A percentile compares a stretch with the other conserved stretches of the same genome.
Evolutionary conservation across 2,113 vertebrate genomes (phyloP).

Genomic region (Cyprinodon brontotheroides): DNA sequence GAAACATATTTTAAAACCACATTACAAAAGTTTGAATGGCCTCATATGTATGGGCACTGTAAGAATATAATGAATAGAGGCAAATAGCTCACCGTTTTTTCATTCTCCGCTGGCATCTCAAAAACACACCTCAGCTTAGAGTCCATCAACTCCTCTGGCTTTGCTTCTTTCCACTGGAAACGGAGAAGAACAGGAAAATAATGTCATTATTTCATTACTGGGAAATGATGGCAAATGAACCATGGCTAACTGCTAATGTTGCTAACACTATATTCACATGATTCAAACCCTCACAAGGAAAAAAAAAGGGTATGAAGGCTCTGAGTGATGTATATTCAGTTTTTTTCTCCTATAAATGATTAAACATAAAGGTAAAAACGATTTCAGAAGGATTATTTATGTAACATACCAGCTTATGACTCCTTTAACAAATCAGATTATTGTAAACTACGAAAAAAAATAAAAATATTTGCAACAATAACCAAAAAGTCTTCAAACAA

Average conservation of each 20-base stretch:
- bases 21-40: background rate
- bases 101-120: slow-evolving; percentile 93
- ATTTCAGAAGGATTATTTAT: too few species aligned
- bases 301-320: too few species aligned
- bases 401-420: too few species aligned
- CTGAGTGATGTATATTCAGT: too few species aligned
- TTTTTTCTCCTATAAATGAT: too few species aligned
- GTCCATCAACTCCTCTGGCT: slow-evolving; percentile 98
- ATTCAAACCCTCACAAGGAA: too few species aligned
- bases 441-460: too few species aligned
- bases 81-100: slow-evolving; percentile 87
- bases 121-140: slow-evolving; percentile 99
- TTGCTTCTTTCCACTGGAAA: slow-evolving; percentile 97
- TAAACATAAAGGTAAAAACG: too few species aligned
- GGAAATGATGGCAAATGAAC: too few species aligned
- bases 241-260: too few species aligned
- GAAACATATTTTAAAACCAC: background rate
- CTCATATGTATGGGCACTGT: background rate
- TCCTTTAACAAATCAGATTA: too few species aligned
- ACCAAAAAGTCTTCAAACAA: background rate
- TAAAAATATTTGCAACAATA: background rate
- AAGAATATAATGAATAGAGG: background rate
- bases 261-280: too few species aligned
- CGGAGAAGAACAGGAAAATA: background rate
- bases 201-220: background rate